A percentile compares a stretch with the other conserved stretches of the same genome.
phyloP scores from a whole-genome alignment of 2,113 vertebrate genomes.

The Ctenodactylus gundi region DNA sequence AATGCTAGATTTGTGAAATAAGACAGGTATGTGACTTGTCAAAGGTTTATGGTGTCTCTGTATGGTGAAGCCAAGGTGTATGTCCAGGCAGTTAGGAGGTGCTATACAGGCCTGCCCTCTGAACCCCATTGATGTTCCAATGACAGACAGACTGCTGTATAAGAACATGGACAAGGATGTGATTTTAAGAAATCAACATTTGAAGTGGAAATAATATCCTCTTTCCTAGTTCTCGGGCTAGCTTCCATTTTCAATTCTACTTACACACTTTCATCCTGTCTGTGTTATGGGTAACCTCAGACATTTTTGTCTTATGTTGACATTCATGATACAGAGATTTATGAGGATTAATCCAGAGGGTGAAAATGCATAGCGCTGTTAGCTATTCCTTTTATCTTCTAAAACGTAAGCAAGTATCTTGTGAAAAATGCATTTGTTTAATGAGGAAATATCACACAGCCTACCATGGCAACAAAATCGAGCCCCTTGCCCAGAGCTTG shows the following conservation, averaged over 20 bases:
- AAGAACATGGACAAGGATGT: no score
- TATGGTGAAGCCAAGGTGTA: background rate
- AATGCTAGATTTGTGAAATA: no score
- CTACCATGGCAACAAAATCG: slow-evolving; percentile 24
- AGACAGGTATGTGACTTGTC: background rate
- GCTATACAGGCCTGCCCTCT: accelerated
- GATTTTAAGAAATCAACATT: background rate
- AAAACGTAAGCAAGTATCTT: slow-evolving; percentile 50
- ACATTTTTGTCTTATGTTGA: background rate
- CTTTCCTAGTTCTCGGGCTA: background rate
- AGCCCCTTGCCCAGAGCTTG: slow-evolving; percentile 37
- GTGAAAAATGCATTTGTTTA: slow-evolving; percentile 57
- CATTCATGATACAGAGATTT: slow-evolving; percentile 23
- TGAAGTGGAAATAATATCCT: background rate
- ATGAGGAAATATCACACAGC: slow-evolving; percentile 23
- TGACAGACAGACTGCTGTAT: no score
- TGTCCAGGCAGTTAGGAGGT: background rate
- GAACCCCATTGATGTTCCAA: background rate
- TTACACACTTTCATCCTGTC: background rate
- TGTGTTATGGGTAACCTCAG: background rate
- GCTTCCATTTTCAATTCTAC: background rate
- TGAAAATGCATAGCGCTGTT: slow-evolving; percentile 19
- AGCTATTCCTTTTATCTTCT: background rate
- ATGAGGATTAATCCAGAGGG: background rate
- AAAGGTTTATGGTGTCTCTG: background rate